Base-by-base conservation (phyloP, 1,140 invertebrate species). In the Magallana ariakensis region DNA sequence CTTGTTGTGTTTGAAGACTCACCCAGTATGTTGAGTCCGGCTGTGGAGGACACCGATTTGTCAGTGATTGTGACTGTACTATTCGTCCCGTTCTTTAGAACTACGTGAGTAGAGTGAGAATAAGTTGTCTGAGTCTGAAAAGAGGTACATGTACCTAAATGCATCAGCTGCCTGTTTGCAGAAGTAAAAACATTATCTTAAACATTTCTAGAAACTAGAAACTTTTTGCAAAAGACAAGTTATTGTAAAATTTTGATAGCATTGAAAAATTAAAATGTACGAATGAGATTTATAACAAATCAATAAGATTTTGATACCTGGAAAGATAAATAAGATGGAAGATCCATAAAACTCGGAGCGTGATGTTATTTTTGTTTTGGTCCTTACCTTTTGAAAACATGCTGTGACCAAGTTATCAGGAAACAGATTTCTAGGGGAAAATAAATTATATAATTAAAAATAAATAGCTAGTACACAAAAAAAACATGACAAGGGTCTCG, bases 381-480 rank as follows among this genome's bases (percentile, higher is more conserved):
- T 46, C 33, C 80, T 55, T 75, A 83, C 86, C 58, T 89, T 87
- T 62, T 89, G 88, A 82, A 89, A 89, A 54, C 80, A 70, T 6
- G 88, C 80, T 26, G 86, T 81, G 1, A 89, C 62, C 16, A 89
- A 26, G 80, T 89, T 89, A 54, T 89, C 86, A 6, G 88, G 88
- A 58, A 89, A 60, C 16, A 89, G 54, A 83, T 89, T 89, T 80
- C 88, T 89, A 84, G 15, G 10, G 53, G 66, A 57, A 80, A 80
- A 57, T 46, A 80, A 10, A 15, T 33, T 13, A n/a, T 11, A 57
- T 46, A 75, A 16, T 13, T 15, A 58, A 26, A 8, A n/a, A 80
- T 19, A 16, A 80, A 46, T 22, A 13, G 0, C 5, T 10, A 26
- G n/a, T n/a, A n/a, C n/a, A n/a, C n/a, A n/a, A n/a, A n/a, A n/a